Evolutionary conservation across 1,140 invertebrate species (phyloP).

Genomic region (Philotrypesis tridentata): DNA sequence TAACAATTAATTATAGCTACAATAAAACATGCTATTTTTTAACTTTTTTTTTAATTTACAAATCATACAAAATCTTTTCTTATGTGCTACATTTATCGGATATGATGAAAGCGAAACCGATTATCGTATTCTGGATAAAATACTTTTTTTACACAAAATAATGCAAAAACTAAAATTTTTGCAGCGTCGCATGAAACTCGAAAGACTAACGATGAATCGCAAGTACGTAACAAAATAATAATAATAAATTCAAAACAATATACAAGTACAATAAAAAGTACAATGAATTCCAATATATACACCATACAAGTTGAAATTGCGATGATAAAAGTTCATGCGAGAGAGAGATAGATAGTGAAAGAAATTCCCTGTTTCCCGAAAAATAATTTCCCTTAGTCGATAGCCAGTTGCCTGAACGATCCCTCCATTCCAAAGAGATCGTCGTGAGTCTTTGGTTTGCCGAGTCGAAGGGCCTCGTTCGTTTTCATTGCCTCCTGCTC

Average conservation of each 20-base stretch:
- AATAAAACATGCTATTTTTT: too few relatives aligned
- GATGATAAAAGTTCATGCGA: not conserved
- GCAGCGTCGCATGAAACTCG: too few relatives aligned
- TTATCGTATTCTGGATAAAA: not conserved
- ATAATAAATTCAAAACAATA: not conserved
- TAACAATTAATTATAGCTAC: too few relatives aligned
- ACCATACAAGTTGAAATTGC: not conserved
- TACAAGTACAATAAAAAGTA: not conserved
- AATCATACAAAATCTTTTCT: not conserved
- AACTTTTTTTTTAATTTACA: not conserved
- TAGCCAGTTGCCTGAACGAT: constrained; percentile 84
- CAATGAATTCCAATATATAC: not conserved
- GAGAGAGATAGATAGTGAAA: not conserved
- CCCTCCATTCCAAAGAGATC: constrained; percentile 88
- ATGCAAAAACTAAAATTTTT: too few relatives aligned
- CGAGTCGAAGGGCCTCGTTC: constrained; percentile 83
- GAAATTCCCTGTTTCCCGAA: not conserved
- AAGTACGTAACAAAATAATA: too few relatives aligned
- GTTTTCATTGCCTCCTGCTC: constrained; percentile 82
- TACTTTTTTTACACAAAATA: too few relatives aligned
- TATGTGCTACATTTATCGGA: too few relatives aligned
- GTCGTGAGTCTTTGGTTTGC: constrained; percentile 85
- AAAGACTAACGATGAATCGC: too few relatives aligned
- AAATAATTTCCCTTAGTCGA: constrained; percentile 77
- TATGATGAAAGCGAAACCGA: not conserved